phyloP scores from a whole-genome alignment of 2,113 vertebrate genomes.

The Osmerus mordax region DNA sequence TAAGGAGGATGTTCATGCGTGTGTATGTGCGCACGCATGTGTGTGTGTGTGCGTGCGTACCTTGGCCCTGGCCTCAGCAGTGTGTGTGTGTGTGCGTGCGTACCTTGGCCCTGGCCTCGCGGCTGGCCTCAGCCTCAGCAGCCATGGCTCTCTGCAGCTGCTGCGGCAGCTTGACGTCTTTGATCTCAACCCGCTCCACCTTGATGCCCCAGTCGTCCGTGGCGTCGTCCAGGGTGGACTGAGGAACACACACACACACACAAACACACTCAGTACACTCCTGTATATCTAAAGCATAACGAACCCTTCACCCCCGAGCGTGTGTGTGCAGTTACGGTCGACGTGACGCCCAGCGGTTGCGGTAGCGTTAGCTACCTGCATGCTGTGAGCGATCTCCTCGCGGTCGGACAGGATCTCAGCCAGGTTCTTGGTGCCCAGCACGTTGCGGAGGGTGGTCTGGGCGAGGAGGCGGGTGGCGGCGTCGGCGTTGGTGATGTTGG shows the following conservation, averaged over 20 bases:
- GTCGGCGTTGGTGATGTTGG: constrained; percentile 91
- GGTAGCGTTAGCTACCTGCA: constrained; percentile 79
- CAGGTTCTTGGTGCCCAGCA: constrained; percentile 94
- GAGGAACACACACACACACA: background rate
- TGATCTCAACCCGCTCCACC: constrained; percentile 97
- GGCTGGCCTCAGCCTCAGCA: constrained; percentile 89
- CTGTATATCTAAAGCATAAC: background rate
- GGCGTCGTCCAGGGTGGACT: constrained; percentile 85
- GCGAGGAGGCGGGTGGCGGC: constrained; percentile 89
- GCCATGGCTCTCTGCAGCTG: constrained; percentile 98
- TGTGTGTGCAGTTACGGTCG: no score
- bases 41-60: no score
- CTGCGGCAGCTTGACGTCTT: constrained; percentile 89
- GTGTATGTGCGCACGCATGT: no score
- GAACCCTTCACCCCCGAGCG: no score
- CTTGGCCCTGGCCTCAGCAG: background rate
- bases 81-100: background rate
- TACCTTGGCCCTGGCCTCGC: constrained; percentile 95
- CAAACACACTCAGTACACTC: background rate
- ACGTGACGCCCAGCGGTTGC: background rate
- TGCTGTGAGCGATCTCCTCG: constrained; percentile 91
- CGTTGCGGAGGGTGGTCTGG: constrained; percentile 92
- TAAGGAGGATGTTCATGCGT: no score
- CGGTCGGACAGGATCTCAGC: constrained; percentile 93
- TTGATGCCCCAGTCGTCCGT: constrained; percentile 96